A percentile compares a stretch with the other conserved stretches of the same genome.
Conservation (phyloP, 1,140 invertebrate genomes). For the Pteromalus puparum region DNA sequence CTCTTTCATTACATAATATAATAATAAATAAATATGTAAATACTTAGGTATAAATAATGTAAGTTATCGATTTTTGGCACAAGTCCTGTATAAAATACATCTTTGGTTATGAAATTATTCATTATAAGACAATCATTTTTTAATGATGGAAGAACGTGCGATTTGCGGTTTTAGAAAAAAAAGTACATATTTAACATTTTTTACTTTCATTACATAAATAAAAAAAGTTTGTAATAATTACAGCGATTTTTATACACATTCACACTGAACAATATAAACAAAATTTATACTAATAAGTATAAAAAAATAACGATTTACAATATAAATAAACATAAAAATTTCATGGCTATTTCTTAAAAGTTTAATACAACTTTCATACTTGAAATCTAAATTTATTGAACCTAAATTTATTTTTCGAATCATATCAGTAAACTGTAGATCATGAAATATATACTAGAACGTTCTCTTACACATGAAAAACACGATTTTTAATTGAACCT, state of each 20-base stretch:
- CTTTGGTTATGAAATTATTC: constrained; percentile 28
- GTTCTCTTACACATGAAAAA: neutral
- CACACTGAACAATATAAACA: neutral
- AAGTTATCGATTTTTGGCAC: constrained; percentile 28
- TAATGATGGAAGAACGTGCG: neutral
- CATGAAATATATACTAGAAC: neutral
- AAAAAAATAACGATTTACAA: neutral
- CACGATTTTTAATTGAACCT: neutral
- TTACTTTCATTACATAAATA: constrained; percentile 1
- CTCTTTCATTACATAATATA: neutral
- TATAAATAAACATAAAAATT: neutral
- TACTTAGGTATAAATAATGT: neutral
- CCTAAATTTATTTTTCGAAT: neutral
- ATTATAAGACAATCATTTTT: neutral
- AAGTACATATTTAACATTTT: neutral
- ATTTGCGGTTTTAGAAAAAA: neutral
- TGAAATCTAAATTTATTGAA: neutral
- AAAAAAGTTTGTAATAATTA: constrained; percentile 2
- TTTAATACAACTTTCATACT: neutral
- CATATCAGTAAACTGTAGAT: neutral
- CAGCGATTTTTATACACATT: constrained; percentile 3
- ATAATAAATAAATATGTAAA: neutral
- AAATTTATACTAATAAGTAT: neutral
- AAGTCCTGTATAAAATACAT: constrained; percentile 40
- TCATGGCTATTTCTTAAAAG: neutral